A percentile compares a stretch with the other conserved stretches of the same genome.
phyloP scores from a whole-genome alignment of 92 coral and sea anemone genomes.

The Actinostola sp. region DNA sequence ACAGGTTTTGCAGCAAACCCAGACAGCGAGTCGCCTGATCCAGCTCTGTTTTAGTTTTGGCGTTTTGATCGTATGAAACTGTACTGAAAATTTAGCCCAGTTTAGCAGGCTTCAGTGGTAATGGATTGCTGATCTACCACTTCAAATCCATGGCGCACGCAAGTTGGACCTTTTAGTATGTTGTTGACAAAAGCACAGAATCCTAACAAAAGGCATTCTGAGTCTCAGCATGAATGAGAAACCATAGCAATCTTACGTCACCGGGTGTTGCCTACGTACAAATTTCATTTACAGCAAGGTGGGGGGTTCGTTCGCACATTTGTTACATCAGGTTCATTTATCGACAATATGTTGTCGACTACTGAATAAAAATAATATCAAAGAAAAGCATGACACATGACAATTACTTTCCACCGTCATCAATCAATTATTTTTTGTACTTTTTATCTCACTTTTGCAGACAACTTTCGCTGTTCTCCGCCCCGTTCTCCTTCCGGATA shows the following conservation, averaged over 20 bases:
- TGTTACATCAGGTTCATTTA: too few relatives aligned
- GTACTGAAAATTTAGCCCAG: too few relatives aligned
- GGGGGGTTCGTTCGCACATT: too few relatives aligned
- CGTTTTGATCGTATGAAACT: not conserved
- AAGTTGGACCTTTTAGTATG: not conserved
- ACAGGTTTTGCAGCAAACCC: not conserved
- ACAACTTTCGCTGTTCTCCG: too few relatives aligned
- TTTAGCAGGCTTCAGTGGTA: too few relatives aligned
- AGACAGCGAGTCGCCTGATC: slow-evolving; percentile 31
- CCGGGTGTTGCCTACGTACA: slow-evolving; percentile 14
- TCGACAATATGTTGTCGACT: too few relatives aligned
- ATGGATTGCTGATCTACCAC: too few relatives aligned
- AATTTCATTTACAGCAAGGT: too few relatives aligned
- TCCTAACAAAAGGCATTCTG: not conserved
- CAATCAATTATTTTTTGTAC: too few relatives aligned
- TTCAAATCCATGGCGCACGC: not conserved
- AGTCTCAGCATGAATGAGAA: slow-evolving; percentile 4
- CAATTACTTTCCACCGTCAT: not conserved
- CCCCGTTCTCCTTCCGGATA: too few relatives aligned
- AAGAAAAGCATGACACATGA: not conserved
- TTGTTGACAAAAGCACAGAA: slow-evolving; percentile 11
- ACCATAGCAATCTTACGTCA: not conserved
- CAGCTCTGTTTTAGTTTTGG: not conserved
- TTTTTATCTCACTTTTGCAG: too few relatives aligned
- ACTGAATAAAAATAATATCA: not conserved